phyloP scores from a whole-genome alignment of 1,140 invertebrate species.

The Drosophila melanogaster region Release_6_plus_ISO1_MT NT_033777.3:14342501-14343000 shows the following conservation, averaged over 20 bases:
- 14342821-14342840: conserved; percentile 42
- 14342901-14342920: background rate
- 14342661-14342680: conserved; percentile 47
- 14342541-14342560: conserved; percentile 1
- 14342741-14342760: conserved; percentile 64
- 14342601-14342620: conserved; percentile 77
- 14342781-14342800: conserved; percentile 54
- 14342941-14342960: conserved; percentile 36
- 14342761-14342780: conserved; percentile 33
- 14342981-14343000: conserved; percentile 76
- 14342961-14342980: conserved; percentile 63
- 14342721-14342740: background rate
- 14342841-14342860: conserved; percentile 59
- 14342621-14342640: conserved; percentile 43
- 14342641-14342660: conserved; percentile 29
- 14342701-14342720: background rate
- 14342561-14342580: conserved; percentile 49
- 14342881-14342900: background rate
- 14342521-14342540: background rate
- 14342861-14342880: conserved; percentile 13
- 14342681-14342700: conserved; percentile 56
- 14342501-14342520: conserved; percentile 50
- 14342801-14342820: conserved; percentile 58
- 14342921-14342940: background rate
- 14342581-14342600: conserved; percentile 71